Evolutionary conservation across 2,113 vertebrate species (phyloP), one percentile per base, ranked within the genome.

Genomic region (Amia ocellicauda): DNA sequence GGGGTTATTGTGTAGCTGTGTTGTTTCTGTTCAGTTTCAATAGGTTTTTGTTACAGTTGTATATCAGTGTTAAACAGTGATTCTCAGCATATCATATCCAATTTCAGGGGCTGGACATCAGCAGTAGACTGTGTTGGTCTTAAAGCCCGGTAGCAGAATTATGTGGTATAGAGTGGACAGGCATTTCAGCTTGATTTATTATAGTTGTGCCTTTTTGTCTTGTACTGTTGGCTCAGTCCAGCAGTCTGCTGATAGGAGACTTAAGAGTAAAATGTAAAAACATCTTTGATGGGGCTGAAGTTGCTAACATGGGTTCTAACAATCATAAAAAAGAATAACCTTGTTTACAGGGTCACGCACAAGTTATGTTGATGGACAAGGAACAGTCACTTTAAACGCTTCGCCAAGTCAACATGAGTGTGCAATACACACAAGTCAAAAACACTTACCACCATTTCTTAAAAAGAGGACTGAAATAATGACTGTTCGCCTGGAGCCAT

Each of bases 371-470:
- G 31, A 36, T 4, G 31, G 31, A 4, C 11, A 11, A 36, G 31
- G 31, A 36, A 36, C 31, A 36, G 31, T 36, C n/a, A 36, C 31
- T 36, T 5, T 36, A 64, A 62, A 58, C 9, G 19, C n/a, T 54
- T 13, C 3, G 4, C 2, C 26, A 36, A 5, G 45, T 36, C 24
- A 7, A 19, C 31, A 22, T 51, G 17, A 51, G 50, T 49, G 52
- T 56, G 47, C 43, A 27, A 57, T 42, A 14, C 43, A 24, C 58
- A 17, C 20, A 60, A 24, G 41, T 47, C 41, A 17, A 58, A 58
- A 23, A 22, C 17, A 11, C 8, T 3, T 22, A 2, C 13, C 23
- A 4, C 9, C 7, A 47, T 23, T 17, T 22, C 63, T 20, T 28
- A 14, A 40, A 27, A 20, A 40, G 45, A 43, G 55, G 31, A 58